Percentiles rank a stretch among this genome's conserved stretches.
Conservation (phyloP, 2,797 vertebrate species). For the Pampus argenteus region DNA sequence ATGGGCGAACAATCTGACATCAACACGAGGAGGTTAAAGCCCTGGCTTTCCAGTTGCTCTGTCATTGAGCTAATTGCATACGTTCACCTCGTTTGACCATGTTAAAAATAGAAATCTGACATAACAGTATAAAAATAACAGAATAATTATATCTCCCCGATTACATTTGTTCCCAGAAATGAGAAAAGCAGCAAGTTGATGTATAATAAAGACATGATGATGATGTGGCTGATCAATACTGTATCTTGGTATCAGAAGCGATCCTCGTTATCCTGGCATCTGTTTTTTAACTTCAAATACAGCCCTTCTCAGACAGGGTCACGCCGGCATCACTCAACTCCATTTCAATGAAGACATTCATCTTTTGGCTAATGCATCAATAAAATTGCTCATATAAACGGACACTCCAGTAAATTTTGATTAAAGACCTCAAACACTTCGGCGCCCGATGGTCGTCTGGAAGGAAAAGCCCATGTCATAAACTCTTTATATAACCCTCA, state of each 20-base stretch:
- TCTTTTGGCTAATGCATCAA: conserved; percentile 65
- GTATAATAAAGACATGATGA: no score
- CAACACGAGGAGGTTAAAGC: no score
- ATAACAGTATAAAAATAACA: no score
- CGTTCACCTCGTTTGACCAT: no score
- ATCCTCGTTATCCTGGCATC: conserved; percentile 3
- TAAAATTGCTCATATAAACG: conserved; percentile 73
- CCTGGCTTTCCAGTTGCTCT: no score
- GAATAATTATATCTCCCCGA: no score
- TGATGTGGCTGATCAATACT: conserved; percentile 23
- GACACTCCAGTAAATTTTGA: conserved; percentile 75
- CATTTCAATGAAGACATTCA: conserved; percentile 56
- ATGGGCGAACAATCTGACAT: no score
- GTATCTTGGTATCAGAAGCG: neutral
- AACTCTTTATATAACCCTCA: conserved; percentile 60
- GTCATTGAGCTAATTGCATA: no score
- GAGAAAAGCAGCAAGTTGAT: neutral
- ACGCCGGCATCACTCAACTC: conserved; percentile 43
- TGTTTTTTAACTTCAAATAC: conserved; percentile 29
- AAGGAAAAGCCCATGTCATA: conserved; percentile 67
- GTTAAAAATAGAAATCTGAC: no score
- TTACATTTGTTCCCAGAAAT: neutral
- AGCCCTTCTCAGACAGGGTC: conserved; percentile 29
- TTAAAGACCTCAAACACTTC: conserved; percentile 64
- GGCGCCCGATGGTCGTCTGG: conserved; percentile 60